Base-by-base conservation (phyloP, 37 sponge, comb jelly and placozoan species). In the Aplysina aerophoba region DNA sequence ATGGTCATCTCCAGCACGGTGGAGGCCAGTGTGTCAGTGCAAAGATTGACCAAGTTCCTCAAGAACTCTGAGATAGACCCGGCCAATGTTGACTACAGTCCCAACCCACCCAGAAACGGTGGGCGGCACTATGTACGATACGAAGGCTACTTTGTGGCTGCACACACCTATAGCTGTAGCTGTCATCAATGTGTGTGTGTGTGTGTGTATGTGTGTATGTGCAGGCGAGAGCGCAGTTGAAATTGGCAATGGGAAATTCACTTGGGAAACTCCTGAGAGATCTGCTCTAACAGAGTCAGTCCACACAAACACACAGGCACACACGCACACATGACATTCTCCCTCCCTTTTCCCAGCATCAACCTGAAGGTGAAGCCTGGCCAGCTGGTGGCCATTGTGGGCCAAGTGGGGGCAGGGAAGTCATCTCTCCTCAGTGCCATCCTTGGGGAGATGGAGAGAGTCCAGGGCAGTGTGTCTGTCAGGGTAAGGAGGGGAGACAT, bases 381-480 rank as follows among this genome's bases (percentile, higher is more conserved):
- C 35, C 64, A 88, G 72, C 86, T 95, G 57, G 88, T 95, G 36
- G 91, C 91, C 24, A 69, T 95, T 30, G 93, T 95, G 44, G 96
- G 96, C 22, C 88, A 87, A n/a, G 96, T 95, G 21, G 96, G 96
- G 69, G 82, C 91, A 86, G 96, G 96, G 16, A 95, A 95, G 85
- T 90, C 89, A 17, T 91, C 92, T 35, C 86, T 95, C 41, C 54
- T 95, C 38, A 91, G 91, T 39, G 91, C 93, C 40, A 59, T 95
- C 56, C 72, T 95, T 82, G 96, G 96, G 44, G 93, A 95, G 55
- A 90, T 95, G 96, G 91, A 93, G 75, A 93, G 90, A 38, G 54
- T 85, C 22, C 24, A 63, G 15, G 96, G 96, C 1, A 55, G 27
- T 27, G 96, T 90, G 14, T 77, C 55, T 24, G 35, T 92, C 20